phyloP scores from a whole-genome alignment of 2,797 vertebrate genomes.

The Triplophysa bombifrons region DNA sequence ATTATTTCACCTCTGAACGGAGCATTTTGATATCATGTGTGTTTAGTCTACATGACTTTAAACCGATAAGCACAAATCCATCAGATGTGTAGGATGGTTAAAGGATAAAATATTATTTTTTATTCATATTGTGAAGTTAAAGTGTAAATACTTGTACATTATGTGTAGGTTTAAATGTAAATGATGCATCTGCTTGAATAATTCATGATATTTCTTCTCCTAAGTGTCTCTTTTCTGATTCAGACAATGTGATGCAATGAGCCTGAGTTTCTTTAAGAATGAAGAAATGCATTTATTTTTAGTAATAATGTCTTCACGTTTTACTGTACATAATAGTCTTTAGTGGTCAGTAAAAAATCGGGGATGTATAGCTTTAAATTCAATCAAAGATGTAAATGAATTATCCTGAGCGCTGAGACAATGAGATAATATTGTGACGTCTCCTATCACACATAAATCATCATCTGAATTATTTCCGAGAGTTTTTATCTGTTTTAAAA shows the following conservation, averaged over 20 bases:
- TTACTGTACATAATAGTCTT: not conserved
- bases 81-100: not conserved
- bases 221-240: not conserved
- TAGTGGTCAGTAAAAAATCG: not conserved
- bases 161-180: constrained; percentile 11
- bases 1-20: no score
- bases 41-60: not conserved
- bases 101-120: not conserved
- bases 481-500: no score
- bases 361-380: not conserved
- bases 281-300: constrained; percentile 24
- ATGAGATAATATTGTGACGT: not conserved
- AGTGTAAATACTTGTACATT: constrained; percentile 31
- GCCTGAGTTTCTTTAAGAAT: not conserved
- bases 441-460: no score
- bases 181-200: not conserved
- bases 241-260: constrained; percentile 1
- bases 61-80: constrained; percentile 30
- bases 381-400: not conserved
- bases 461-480: no score
- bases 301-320: not conserved
- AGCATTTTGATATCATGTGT: not conserved
- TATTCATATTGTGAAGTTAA: constrained; percentile 6
- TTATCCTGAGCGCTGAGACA: not conserved
- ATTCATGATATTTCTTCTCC: not conserved